Percentiles rank a stretch among this genome's conserved stretches.
These are phyloP conservation scores for Leptinotarsa undecemlineata DNA, from an alignment of 1,140 invertebrate genomes.

Conservation along the genomic window DNA sequence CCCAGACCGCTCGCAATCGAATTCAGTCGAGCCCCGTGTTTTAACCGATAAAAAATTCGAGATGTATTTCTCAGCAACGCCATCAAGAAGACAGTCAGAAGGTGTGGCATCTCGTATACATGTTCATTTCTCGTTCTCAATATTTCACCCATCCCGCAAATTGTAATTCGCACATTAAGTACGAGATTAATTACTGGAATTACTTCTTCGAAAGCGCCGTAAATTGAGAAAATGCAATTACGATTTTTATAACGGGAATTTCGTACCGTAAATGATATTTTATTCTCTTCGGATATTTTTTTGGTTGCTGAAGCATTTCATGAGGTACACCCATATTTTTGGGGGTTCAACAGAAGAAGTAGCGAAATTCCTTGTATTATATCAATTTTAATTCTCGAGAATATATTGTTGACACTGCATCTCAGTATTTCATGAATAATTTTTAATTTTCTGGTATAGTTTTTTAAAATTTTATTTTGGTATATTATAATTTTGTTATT, in stretches of 20 bases:
- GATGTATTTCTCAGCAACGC: neutral
- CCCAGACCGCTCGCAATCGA: neutral
- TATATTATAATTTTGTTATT: too few relatives aligned
- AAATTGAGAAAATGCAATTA: constrained; percentile 4
- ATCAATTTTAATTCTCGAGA: too few relatives aligned
- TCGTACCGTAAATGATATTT: neutral
- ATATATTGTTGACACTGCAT: too few relatives aligned
- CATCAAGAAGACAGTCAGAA: neutral
- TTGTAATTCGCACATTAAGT: neutral
- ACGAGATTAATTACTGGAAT: neutral
- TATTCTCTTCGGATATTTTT: too few relatives aligned
- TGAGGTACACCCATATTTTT: too few relatives aligned
- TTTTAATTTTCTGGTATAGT: too few relatives aligned
- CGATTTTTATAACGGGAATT: neutral
- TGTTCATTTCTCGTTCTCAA: constrained; percentile 1
- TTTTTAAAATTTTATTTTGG: too few relatives aligned
- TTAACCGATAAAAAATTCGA: neutral
- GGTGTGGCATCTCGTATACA: neutral
- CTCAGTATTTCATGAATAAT: too few relatives aligned
- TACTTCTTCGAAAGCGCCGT: neutral
- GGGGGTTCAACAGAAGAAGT: too few relatives aligned
- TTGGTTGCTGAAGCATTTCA: too few relatives aligned
- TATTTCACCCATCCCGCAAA: constrained; percentile 1
- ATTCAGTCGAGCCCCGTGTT: neutral
- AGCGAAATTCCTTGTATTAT: too few relatives aligned